Evolutionary conservation across 2,888 invertebrate species (phyloP), one percentile per base, ranked within the genome.

Genomic region (Tenthredo notha): DNA sequence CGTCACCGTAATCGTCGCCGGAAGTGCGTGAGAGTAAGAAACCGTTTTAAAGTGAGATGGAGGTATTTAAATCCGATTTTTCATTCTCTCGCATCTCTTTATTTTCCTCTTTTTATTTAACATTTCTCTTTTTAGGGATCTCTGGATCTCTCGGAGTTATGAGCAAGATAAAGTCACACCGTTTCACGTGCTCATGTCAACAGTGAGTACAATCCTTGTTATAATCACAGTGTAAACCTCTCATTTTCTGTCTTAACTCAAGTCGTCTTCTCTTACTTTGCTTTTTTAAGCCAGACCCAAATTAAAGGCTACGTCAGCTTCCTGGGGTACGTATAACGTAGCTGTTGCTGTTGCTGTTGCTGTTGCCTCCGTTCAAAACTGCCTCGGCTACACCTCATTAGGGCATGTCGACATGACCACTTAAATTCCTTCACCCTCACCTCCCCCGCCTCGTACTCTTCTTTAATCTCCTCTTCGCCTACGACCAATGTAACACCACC

Each of bases 401-500:
- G 84, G 65, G n/a, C 84, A 78, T 67, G 84, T 67, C 78, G 84
- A 84, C 84, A 84, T 67, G 84, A 47, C 67, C 84, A 84, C 61
- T 84, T 78, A 65, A 84, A 75, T 65, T 78, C 67, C n/a, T 65
- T 54, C 15, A 4, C 67, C n/a, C 47, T 54, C 15, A 4, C 58
- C 61, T 58, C 75, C 37, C 77, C 33, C 84, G 40, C 37, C 77
- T 21, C 84, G 40, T 61, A 47, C 61, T 25, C 3, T 47, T 47
- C 72, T 7, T 25, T 21, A 5, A 40, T 33, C 33, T 50, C 15
- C 18, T 29, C 50, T 6, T 43, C 43, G 43, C 4, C 74, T 43
- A 43, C 43, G 33, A 67, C 67, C 1, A 15, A 18, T 5, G 12
- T 43, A 43, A 77, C 47, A 50, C 50, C 33, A 0, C 37, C 77